Base-by-base conservation (phyloP, 1,140 invertebrate species). In the Bombus pyrosoma region DNA sequence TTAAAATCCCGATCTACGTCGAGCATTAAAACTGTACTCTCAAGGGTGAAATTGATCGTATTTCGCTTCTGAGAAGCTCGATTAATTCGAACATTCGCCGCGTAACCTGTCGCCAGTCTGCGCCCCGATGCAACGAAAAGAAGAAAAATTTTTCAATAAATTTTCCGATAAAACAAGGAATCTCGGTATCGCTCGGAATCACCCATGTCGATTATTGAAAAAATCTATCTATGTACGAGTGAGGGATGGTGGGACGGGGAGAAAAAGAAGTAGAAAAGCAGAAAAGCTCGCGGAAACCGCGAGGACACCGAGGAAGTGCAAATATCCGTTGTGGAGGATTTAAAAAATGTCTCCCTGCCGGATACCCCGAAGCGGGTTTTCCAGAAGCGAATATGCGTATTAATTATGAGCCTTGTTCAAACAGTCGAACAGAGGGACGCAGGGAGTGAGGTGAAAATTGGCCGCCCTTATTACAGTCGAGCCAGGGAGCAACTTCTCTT, bases 321-420 rank as follows among this genome's bases (percentile, higher is more conserved):
- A 86, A 89, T 86, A 86, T 81, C 77, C 72, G 88, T 37, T 37
- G 68, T 37, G 81, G 84, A 88, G 86, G 41, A 69, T 89, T 87
- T 83, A 92, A 94, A 92, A 93, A 93, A 93, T 93, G 91, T 93
- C 92, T 92, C 86, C 90, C 86, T 78, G 90, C 78, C 88, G 87
- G 79, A 86, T 85, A 86, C 87, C 92, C 90, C 90, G 89, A 77
- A 59, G 87, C 87, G 89, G 87, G 90, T 87, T 87, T 87, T 85
- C 81, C 88, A 91, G 91, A 92, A 90, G 92, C 92, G 93, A 93
- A 92, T 94, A 91, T 90, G 89, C 90, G 93, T 94, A 94, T 94
- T 94, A 94, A 94, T 94, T 95, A 95, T 94, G 92, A 93, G 91
- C 90, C 93, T 94, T 94, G 93, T 94, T 94, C 93, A 94, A 95